Base-by-base conservation (phyloP, 2,113 vertebrate genomes). In the Pelecanoides urinatrix region DNA sequence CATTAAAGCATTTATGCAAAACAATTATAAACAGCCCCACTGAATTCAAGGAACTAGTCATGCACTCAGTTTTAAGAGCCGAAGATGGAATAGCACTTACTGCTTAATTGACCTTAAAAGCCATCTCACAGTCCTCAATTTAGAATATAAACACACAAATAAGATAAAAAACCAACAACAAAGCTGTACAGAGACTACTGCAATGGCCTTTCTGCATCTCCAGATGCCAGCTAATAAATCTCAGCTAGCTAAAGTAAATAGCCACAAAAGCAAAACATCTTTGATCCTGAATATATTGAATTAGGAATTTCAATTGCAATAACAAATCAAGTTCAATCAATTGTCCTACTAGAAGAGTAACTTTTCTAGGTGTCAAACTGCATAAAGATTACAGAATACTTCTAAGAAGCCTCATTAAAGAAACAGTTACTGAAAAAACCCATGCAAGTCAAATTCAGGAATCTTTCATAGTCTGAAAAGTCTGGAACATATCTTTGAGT, bases 231-330 rank as follows among this genome's bases (percentile, higher is more conserved):
- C 50, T 34, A 47, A 36, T 74, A 81, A 62, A 88, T 67, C 68
- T 94, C 92, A 87, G 44, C 22, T 20, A 56, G 56, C 40, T 65
- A 20, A 47, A 89, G 72, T 36, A 81, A 96, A 53, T 3, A 79
- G 63, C 50, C 62, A 84, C 47, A 83, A 94, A 92, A 73, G 17
- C 56, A 91, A 87, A 91, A 32, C 32, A 59, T 16, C 52, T 45
- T 86, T 73, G 47, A 80, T 68, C 10, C 36, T 50, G 29, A 80
- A 87, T 65, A 76, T 47, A 82, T 13, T 80, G 66, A 87, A 74
- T 89, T 66, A 62, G 23, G 78, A 89, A 95, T 94, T 96, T 92
- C 84, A 94, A n/a, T 40, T 85, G 70, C 50, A 50, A 44, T 61
- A 83, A 90, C 52, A 66, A 62, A 70, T 47, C 32, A 52, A 79